These are phyloP conservation scores for Crematogaster levior DNA, from an alignment of 2,888 invertebrate genomes.

Conservation along the genomic window DNA sequence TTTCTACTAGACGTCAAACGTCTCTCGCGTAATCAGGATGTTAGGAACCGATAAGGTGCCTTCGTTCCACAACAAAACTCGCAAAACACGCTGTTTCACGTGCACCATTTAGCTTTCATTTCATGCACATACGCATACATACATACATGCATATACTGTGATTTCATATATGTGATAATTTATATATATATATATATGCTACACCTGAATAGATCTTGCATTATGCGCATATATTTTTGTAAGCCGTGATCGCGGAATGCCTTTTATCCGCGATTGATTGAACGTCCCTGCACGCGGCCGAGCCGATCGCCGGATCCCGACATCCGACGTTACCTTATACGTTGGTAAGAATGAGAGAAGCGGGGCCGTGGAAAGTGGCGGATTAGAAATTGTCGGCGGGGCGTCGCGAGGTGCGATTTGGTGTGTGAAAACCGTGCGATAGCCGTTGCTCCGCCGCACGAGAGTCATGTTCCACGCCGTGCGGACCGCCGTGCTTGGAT, in stretches of 20 bases:
- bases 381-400: conserved; percentile 24
- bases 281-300: conserved; percentile 43
- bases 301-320: conserved; percentile 48
- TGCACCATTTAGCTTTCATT: neutral
- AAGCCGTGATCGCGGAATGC: conserved; percentile 29
- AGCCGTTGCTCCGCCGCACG: neutral
- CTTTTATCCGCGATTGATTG: conserved; percentile 47
- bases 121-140: neutral
- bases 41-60: neutral
- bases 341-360: conserved; percentile 57
- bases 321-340: conserved; percentile 61
- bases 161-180: no score
- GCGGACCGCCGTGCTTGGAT: conserved; percentile 37
- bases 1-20: conserved; percentile 25
- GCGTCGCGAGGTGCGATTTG: neutral
- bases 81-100: neutral
- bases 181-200: conserved; percentile 4
- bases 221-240: neutral
- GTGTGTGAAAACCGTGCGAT: neutral
- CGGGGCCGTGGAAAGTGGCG: conserved; percentile 31
- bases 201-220: conserved; percentile 38
- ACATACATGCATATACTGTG: no score
- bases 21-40: conserved; percentile 21
- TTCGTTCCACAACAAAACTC: conserved; percentile 3
- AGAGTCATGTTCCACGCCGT: conserved; percentile 2